phyloP scores from a whole-genome alignment of 2,888 invertebrate species.

The Troides oblongomaculatus region DNA sequence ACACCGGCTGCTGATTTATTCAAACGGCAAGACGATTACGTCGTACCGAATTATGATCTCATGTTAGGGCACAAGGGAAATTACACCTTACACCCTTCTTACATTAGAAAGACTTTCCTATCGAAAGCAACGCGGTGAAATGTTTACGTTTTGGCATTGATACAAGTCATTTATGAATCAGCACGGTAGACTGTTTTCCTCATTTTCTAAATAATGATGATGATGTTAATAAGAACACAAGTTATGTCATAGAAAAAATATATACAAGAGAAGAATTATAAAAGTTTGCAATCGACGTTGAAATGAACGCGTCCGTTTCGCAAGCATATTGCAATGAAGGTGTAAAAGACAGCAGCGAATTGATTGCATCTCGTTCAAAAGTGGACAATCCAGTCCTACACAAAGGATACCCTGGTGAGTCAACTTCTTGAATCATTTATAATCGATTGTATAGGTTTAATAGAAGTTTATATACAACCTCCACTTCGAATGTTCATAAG shows the following conservation, averaged over 20 bases:
- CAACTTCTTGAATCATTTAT: slow-evolving; percentile 35
- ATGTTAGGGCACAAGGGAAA: slow-evolving; percentile 37
- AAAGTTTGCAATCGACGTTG: background rate
- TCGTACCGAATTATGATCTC: slow-evolving; percentile 45
- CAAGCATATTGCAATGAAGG: slow-evolving; percentile 13
- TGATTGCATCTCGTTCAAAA: slow-evolving; percentile 43
- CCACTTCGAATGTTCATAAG: slow-evolving; percentile 11
- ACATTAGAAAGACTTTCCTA: slow-evolving; percentile 34
- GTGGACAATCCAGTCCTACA: slow-evolving; percentile 38
- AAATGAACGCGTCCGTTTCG: background rate
- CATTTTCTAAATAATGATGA: slow-evolving; percentile 34
- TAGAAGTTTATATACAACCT: slow-evolving; percentile 21
- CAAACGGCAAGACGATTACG: slow-evolving; percentile 64
- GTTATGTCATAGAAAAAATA: background rate
- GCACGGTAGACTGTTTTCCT: slow-evolving; percentile 41
- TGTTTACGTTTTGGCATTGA: slow-evolving; percentile 46
- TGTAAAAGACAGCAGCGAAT: slow-evolving; percentile 37
- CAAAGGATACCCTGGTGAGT: slow-evolving; percentile 49
- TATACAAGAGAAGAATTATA: background rate
- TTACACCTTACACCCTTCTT: slow-evolving; percentile 40
- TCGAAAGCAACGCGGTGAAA: slow-evolving; percentile 29
- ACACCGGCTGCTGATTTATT: slow-evolving; percentile 61
- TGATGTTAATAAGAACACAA: background rate
- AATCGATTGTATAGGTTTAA: slow-evolving; percentile 25
- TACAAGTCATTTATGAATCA: slow-evolving; percentile 64